Base-by-base conservation (phyloP, 2,113 vertebrate genomes). In the Platanista minor region DNA sequence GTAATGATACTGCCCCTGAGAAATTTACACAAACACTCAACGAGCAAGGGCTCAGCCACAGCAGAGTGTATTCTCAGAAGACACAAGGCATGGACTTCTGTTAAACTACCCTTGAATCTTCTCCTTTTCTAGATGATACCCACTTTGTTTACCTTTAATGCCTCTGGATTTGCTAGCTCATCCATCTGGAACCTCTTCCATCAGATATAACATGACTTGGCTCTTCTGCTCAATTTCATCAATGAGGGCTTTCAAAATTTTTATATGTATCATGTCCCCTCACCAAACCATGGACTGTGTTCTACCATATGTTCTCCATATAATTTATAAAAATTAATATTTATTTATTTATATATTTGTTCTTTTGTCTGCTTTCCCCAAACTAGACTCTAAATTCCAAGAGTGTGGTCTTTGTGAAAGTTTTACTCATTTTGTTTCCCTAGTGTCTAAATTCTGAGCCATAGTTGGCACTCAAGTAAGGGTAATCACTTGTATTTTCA, bases 1-100 rank as follows among this genome's bases (percentile, higher is more conserved):
- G 8, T 36, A 80, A 66, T 4, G 10, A 27, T 25, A 62, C 1
- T 39, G 23, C 46, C 11, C 13, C 36, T 8, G 43, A 33, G 6
- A 84, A 67, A 17, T 54, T 13, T 69, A 71, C 23, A 33, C 0
- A 80, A 8, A 12, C 33, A 57, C 11, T 36, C 75, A 14, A 49
- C 33, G 49, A 36, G 3, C 23, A 57, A 36, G 52, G 15, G 5
- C 23, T 78, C 43, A 74, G 46, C 31, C 20, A 15, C 1, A 12
- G 6, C 12, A 21, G 27, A 21, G 18, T 6, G 1, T 20, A 20
- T 31, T 57, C 67, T 77, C 52, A 33, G 11, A 59, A 61, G 36
- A 27, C 1, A 31, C 2, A 33, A 52, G 36, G 1, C 33, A 8
- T 1, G 1, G 3, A 4, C 11, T 29, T 90, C 20, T 72, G 1